A percentile compares a stretch with the other conserved stretches of the same genome.
Evolutionary conservation across 2,888 invertebrate genomes (phyloP).

Genomic region (Sphinx pinastri): DNA sequence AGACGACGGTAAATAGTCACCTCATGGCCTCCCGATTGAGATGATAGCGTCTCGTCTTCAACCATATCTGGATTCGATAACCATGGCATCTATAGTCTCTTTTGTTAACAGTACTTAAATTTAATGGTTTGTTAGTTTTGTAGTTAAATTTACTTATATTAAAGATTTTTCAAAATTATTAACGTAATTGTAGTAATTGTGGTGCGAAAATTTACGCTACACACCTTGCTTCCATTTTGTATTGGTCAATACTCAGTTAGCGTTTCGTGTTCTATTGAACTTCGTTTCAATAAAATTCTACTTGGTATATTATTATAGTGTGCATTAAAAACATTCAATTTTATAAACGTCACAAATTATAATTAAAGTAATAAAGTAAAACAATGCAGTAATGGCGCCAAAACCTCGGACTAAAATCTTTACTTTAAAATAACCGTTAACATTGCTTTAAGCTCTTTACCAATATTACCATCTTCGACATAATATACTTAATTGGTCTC

Average conservation of each 20-base stretch:
- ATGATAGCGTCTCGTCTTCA: not conserved
- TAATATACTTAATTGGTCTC: not conserved
- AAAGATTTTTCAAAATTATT: not conserved
- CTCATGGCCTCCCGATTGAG: slow-evolving; percentile 36
- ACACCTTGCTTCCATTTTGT: slow-evolving; percentile 14
- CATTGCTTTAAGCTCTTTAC: too few relatives aligned
- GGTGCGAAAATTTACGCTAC: not conserved
- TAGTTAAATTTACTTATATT: not conserved
- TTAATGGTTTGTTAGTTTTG: too few relatives aligned
- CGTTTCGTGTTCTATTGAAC: not conserved
- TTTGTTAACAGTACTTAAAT: not conserved
- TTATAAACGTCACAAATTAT: too few relatives aligned
- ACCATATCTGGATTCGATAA: not conserved
- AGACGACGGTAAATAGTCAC: slow-evolving; percentile 56
- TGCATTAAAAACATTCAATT: not conserved
- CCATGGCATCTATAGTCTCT: not conserved
- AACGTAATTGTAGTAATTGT: not conserved
- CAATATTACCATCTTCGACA: not conserved
- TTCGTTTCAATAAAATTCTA: too few relatives aligned
- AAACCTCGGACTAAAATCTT: not conserved
- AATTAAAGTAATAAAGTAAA: too few relatives aligned
- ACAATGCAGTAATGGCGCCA: slow-evolving; percentile 6
- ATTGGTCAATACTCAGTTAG: not conserved
- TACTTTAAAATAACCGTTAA: not conserved
- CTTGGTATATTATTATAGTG: too few relatives aligned